Evolutionary conservation across 2,797 vertebrate genomes (phyloP), one percentile per base, ranked within the genome.

Genomic region (Pagetopsis macropterus): DNA sequence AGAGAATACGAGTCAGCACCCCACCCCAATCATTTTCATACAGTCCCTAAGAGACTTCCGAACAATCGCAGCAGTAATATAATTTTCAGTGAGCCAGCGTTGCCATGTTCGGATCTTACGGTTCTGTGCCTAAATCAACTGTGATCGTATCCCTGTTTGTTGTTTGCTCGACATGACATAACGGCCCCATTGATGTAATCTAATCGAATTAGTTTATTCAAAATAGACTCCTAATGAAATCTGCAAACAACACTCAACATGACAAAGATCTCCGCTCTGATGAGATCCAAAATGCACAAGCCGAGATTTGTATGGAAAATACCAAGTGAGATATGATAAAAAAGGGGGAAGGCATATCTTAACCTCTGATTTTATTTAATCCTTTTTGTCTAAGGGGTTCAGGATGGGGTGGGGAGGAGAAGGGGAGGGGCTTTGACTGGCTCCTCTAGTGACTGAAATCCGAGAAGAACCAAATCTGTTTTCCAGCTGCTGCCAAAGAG

Each of bases 401-500:
- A 33, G 76, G 78, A 43, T 3, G 13, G 48, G n/a, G 43, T 13
- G 10, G 45, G 4, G 3, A 9, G 12, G 3, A 19, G 31, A 33
- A 72, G 16, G 62, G 78, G 65, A 75, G 52, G 41, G 80, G 79
- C 59, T 79, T 69, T 76, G 85, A 78, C 81, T 75, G 81, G 78
- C 87, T 91, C 78, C 84, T 83, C 86, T 50, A 59, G 82, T 89
- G 89, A 89, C 91, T 92, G 93, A 94, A 93, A 94, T 88, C 81
- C 46, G 90, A 94, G 93, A 80, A 71, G 86, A 89, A 89, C 83
- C 92, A 93, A 94, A 90, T 93, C 91, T 93, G 90, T 93, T 93
- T 93, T 92, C 91, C 90, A 93, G 91, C 91, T 92, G 90, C 93
- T 92, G 89, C 89, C 90, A 93, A 88, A 90, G 89, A 87, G 88